These are phyloP conservation scores for Chloroceryle amazona DNA, from an alignment of 2,797 vertebrate genomes.

Conservation along the genomic window DNA sequence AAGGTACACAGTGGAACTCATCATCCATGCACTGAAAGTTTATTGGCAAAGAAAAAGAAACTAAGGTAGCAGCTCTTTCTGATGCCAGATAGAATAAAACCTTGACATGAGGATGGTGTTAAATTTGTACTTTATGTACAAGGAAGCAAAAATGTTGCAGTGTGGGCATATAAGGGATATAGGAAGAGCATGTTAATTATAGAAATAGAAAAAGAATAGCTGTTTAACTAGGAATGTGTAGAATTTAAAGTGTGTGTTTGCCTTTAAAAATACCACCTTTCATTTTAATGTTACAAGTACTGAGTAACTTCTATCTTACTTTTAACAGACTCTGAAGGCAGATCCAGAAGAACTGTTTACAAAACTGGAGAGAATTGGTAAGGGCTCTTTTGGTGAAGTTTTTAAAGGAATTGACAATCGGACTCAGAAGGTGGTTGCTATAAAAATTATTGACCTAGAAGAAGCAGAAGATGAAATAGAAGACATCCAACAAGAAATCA, in stretches of 20 bases:
- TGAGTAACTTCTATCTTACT: slow-evolving; percentile 5
- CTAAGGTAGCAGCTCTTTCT: background rate
- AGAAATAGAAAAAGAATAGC: background rate
- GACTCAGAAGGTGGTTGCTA: slow-evolving; percentile 97
- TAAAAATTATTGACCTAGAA: slow-evolving; percentile 98
- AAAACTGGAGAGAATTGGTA: slow-evolving; percentile 96
- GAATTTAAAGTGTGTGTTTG: background rate
- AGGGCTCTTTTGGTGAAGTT: slow-evolving; percentile 98
- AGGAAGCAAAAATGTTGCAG: background rate
- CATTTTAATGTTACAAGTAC: background rate
- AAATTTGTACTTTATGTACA: background rate
- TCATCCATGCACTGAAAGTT: background rate
- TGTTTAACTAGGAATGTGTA: background rate
- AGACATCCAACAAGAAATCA: slow-evolving; percentile 99
- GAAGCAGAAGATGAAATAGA: slow-evolving; percentile 99
- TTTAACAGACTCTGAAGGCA: slow-evolving; percentile 88
- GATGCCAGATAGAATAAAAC: background rate
- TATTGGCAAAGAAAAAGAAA: background rate
- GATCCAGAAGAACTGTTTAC: slow-evolving; percentile 96
- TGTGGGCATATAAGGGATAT: background rate
- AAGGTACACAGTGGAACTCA: background rate
- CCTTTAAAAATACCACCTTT: background rate
- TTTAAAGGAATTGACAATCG: slow-evolving; percentile 98
- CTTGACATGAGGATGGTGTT: background rate
- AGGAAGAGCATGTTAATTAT: background rate